Base-by-base conservation (phyloP, 2,113 vertebrate species). In the Tupaia chinensis region DNA sequence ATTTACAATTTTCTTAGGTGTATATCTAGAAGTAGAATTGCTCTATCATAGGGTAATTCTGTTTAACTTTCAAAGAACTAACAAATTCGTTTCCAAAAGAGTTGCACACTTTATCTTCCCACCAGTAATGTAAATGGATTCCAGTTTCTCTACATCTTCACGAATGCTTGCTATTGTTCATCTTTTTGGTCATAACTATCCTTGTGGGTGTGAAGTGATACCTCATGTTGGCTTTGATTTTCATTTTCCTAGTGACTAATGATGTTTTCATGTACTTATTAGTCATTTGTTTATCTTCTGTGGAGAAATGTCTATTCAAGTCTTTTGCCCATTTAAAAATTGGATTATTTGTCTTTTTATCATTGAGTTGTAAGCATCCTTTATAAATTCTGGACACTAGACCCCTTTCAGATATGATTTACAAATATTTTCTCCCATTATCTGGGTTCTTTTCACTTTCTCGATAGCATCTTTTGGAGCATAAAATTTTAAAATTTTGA, bases 241-340 rank as follows among this genome's bases (percentile, higher is more conserved):
- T 87, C 29, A 87, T 82, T 93, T 94, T 58, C 13, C 53, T 87
- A 14, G 29, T 77, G 63, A 73, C 79, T 25, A 27, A 76, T 72
- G 56, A 34, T 27, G 22, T 32, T 85, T 81, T 72, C 22, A 27
- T 74, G 23, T 53, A 70, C 25, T 94, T 78, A 82, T 20, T 92
- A 54, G 65, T 68, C 0, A 11, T 83, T 91, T 82, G 53, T 68
- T 93, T 58, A 32, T 84, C 34, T 54, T 86, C 69, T 81, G 58
- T 92, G 76, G 77, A 82, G 80, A 94, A 69, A 77, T 91, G 19
- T 77, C 65, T 89, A 11, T 58, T 65, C 29, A 87, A n/a, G 87
- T 56, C 8, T 9, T 92, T 95, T 84, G 20, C 65, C 27, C 6
- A 34, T 73, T 85, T 90, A 82, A 66, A 86, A 70, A 70, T 87